phyloP scores from a whole-genome alignment of 1,140 invertebrate species.

The Chrysopa pallens region DNA sequence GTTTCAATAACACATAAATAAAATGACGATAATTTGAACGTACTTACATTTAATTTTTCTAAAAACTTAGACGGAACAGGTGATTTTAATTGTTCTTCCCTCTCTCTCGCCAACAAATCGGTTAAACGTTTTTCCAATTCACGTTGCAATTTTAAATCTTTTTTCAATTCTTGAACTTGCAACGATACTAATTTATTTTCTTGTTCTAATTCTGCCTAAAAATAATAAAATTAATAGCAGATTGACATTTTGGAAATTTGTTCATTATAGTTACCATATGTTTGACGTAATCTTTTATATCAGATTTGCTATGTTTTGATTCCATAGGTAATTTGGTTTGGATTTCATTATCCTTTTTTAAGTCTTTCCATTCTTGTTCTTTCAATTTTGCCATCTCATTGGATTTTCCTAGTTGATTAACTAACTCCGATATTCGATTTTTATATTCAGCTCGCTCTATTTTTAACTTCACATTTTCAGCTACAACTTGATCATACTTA shows the following conservation, averaged over 20 bases:
- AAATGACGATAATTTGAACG: not conserved
- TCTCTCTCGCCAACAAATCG: slow-evolving; percentile 11
- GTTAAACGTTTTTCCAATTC: slow-evolving; percentile 8
- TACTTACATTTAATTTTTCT: slow-evolving; percentile 25
- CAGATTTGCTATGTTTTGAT: too few relatives aligned
- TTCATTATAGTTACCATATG: too few relatives aligned
- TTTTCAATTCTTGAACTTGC: slow-evolving; percentile 6
- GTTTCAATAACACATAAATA: too few relatives aligned
- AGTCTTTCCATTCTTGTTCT: too few relatives aligned
- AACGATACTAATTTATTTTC: slow-evolving; percentile 6
- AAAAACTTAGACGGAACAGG: slow-evolving; percentile 24
- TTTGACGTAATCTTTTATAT: too few relatives aligned
- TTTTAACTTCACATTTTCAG: not conserved
- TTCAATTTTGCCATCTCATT: too few relatives aligned
- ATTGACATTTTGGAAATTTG: too few relatives aligned
- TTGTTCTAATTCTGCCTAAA: slow-evolving; percentile 16
- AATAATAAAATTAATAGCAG: not conserved
- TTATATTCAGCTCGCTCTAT: not conserved
- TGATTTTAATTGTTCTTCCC: slow-evolving; percentile 1
- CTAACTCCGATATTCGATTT: not conserved
- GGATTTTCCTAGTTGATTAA: too few relatives aligned
- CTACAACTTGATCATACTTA: not conserved
- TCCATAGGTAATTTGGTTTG: too few relatives aligned
- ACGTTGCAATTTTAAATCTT: slow-evolving; percentile 8
- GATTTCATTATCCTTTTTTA: too few relatives aligned